These are phyloP conservation scores for Dasysyrphus albostriatus DNA, from an alignment of 2,888 invertebrate species.

Conservation along the genomic window DNA sequence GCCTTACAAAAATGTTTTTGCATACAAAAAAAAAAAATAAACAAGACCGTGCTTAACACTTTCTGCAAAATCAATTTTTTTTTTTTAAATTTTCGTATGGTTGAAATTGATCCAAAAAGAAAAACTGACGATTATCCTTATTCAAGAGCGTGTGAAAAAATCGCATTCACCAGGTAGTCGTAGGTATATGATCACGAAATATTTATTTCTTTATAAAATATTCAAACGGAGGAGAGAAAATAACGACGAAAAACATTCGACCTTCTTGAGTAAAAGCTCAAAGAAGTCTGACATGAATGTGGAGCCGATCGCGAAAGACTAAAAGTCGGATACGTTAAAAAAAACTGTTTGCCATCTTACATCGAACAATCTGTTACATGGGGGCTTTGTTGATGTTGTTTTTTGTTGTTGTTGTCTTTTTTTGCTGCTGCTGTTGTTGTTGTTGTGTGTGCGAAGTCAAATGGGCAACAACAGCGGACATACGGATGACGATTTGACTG, in stretches of 20 bases:
- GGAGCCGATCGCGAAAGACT: slow-evolving; percentile 76
- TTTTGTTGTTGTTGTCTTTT: slow-evolving; percentile 38
- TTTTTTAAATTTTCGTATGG: background rate
- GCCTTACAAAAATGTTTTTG: slow-evolving; percentile 54
- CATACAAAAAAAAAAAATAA: slow-evolving; percentile 35
- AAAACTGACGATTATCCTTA: slow-evolving; percentile 59
- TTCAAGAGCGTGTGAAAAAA: slow-evolving; percentile 69
- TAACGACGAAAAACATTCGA: slow-evolving; percentile 78
- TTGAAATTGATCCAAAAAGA: slow-evolving; percentile 25
- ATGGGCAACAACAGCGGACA: slow-evolving; percentile 1
- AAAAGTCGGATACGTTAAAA: slow-evolving; percentile 71
- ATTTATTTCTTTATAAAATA: slow-evolving; percentile 6
- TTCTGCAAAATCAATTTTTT: slow-evolving; percentile 47
- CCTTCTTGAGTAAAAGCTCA: slow-evolving; percentile 84
- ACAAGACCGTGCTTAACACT: slow-evolving; percentile 58
- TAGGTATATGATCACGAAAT: slow-evolving; percentile 58
- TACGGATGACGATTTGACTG: slow-evolving; percentile 15
- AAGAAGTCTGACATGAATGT: slow-evolving; percentile 83
- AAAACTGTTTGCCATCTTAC: slow-evolving; percentile 65
- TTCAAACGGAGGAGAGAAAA: slow-evolving; percentile 60
- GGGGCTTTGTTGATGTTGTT: slow-evolving; percentile 35
- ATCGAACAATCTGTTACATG: slow-evolving; percentile 73
- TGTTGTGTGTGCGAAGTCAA: slow-evolving; percentile 32
- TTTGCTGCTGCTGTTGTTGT: slow-evolving; percentile 23
- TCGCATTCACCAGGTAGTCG: slow-evolving; percentile 49